These are phyloP conservation scores for Echiichthys vipera DNA, from an alignment of 2,797 vertebrate species.

Conservation along the genomic window DNA sequence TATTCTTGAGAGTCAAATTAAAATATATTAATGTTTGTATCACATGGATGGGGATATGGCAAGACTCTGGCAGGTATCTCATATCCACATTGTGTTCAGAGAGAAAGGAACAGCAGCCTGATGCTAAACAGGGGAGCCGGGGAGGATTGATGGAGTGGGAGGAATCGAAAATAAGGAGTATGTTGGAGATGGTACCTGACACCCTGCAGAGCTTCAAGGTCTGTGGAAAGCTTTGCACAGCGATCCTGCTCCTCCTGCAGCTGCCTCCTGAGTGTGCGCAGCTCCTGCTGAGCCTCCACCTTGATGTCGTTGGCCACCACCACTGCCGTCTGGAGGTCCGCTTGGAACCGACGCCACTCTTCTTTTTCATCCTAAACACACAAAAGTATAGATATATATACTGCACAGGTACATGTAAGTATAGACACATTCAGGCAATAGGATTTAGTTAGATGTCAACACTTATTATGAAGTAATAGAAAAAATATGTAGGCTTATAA, in stretches of 20 bases:
- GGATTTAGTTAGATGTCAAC: background rate
- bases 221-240: slow-evolving; percentile 87
- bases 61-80: slow-evolving; percentile 66
- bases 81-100: slow-evolving; percentile 56
- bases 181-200: slow-evolving; percentile 79
- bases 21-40: background rate
- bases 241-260: slow-evolving; percentile 95
- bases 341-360: slow-evolving; percentile 97
- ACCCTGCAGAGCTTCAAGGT: slow-evolving; percentile 91
- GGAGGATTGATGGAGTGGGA: slow-evolving; percentile 4
- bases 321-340: slow-evolving; percentile 97
- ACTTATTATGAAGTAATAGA: background rate
- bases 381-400: slow-evolving; percentile 11
- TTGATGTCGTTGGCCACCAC: slow-evolving; percentile 99
- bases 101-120: slow-evolving; percentile 66
- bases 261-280: slow-evolving; percentile 89
- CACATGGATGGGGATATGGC: slow-evolving; percentile 54
- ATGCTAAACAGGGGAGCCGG: slow-evolving; percentile 52
- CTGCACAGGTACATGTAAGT: background rate
- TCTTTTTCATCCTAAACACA: slow-evolving; percentile 91
- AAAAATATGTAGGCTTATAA: background rate
- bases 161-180: slow-evolving; percentile 15
- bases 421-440: background rate
- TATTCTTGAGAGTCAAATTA: slow-evolving; percentile 10
- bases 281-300: slow-evolving; percentile 96